phyloP scores from a whole-genome alignment of 1,140 invertebrate genomes.

The Micrasema minimum region DNA sequence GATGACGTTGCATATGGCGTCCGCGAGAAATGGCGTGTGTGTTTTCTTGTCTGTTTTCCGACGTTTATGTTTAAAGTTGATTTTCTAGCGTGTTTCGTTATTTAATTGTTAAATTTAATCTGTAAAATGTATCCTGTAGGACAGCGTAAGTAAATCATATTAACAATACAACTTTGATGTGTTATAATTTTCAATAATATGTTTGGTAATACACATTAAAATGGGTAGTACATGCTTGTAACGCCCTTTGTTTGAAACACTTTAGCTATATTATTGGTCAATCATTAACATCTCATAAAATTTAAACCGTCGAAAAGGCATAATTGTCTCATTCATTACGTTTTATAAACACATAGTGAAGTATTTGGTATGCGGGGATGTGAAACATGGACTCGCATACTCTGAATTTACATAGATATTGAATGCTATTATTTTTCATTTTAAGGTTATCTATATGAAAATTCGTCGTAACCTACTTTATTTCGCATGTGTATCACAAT shows the following conservation, averaged over 20 bases:
- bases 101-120: slow-evolving; percentile 38
- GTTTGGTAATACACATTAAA: slow-evolving; percentile 24
- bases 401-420: slow-evolving; percentile 22
- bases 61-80: slow-evolving; percentile 37
- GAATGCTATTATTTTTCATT: slow-evolving; percentile 21
- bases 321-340: slow-evolving; percentile 1
- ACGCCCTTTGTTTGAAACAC: slow-evolving; percentile 45
- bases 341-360: slow-evolving; percentile 8
- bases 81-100: slow-evolving; percentile 18
- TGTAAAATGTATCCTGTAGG: slow-evolving; percentile 66
- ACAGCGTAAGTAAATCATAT: slow-evolving; percentile 64
- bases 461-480: slow-evolving; percentile 29
- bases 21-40: slow-evolving; percentile 45
- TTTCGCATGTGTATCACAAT: not conserved
- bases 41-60: slow-evolving; percentile 37
- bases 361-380: not conserved
- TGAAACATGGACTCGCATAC: slow-evolving; percentile 10
- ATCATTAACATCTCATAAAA: slow-evolving; percentile 9
- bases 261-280: slow-evolving; percentile 29
- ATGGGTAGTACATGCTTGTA: slow-evolving; percentile 32
- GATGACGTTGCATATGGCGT: slow-evolving; percentile 48
- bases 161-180: slow-evolving; percentile 14
- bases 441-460: slow-evolving; percentile 39
- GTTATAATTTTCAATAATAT: slow-evolving; percentile 34
- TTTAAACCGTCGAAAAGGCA: not conserved